These are phyloP conservation scores for Psix sp. DNA, from an alignment of 1,140 invertebrate genomes.

Conservation along the genomic window DNA sequence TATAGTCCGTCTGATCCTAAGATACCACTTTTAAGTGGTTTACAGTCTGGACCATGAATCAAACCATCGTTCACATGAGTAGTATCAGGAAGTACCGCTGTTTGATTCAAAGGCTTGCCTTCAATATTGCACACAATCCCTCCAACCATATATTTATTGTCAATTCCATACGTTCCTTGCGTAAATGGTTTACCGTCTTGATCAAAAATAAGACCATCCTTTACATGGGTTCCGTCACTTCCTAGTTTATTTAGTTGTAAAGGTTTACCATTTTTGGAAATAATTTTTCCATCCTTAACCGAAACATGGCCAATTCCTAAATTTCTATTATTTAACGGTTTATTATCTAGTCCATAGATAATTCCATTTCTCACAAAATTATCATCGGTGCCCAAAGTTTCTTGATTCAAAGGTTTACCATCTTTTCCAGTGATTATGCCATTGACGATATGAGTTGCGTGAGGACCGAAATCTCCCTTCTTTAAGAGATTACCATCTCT, in stretches of 20 bases:
- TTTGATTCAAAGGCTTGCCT: slow-evolving; percentile 67
- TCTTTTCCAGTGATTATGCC: slow-evolving; percentile 73
- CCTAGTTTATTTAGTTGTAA: slow-evolving; percentile 65
- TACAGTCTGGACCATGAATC: slow-evolving; percentile 67
- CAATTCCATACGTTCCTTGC: slow-evolving; percentile 67
- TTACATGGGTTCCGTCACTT: slow-evolving; percentile 68
- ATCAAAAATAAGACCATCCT: slow-evolving; percentile 71
- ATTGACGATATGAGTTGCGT: slow-evolving; percentile 65
- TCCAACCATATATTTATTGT: slow-evolving; percentile 70
- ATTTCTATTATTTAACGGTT: slow-evolving; percentile 60
- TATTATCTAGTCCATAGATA: slow-evolving; percentile 61
- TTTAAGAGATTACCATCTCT: slow-evolving; percentile 70
- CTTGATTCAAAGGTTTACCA: slow-evolving; percentile 70
- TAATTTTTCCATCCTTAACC: slow-evolving; percentile 70
- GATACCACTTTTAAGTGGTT: slow-evolving; percentile 63
- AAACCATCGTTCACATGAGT: slow-evolving; percentile 72
- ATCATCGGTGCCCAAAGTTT: slow-evolving; percentile 67
- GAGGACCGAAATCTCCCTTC: slow-evolving; percentile 71
- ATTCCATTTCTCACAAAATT: slow-evolving; percentile 69
- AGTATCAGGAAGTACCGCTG: slow-evolving; percentile 67
- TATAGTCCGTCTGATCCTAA: slow-evolving; percentile 68
- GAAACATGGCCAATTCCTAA: slow-evolving; percentile 65
- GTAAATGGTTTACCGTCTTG: slow-evolving; percentile 67
- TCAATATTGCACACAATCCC: slow-evolving; percentile 69
- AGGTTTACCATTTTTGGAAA: slow-evolving; percentile 70